Evolutionary conservation across 2,113 vertebrate species (phyloP), one percentile per base, ranked within the genome.

Genomic region (Muntiacus muntjak): DNA sequence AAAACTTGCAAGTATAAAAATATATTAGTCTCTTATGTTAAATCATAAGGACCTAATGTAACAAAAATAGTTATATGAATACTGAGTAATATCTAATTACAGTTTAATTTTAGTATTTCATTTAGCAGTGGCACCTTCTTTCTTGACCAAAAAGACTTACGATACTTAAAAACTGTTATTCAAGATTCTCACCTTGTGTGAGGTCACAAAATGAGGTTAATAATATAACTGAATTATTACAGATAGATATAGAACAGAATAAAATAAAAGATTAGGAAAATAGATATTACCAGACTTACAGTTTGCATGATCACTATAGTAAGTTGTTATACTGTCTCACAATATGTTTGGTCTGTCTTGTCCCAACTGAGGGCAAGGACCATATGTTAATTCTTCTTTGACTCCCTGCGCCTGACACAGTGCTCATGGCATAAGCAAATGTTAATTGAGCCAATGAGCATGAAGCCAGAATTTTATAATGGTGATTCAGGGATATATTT

Each of bases 21-120:
- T n/a, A 60, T 33, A 64, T 71, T 92, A 25, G n/a, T 91, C 8
- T 96, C 6, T 74, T 88, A 85, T 95, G 7, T 87, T 95, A 89
- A 93, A 64, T 85, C n/a, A 60, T 47, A 89, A 91, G 30, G 71
- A 10, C 40, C 45, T 93, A 87, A 67, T 71, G 33, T 84, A 97
- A 92, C 36, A 79, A 92, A 96, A 87, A n/a, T 60, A 95, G 10
- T 94, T 25, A 25, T 91, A 78, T 43, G 12, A 74, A 71, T 96
- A 47, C 52, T 85, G 30, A 90, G 60, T 94, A 96, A 84, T 14
- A 87, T 96, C 52, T 96, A 91, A 91, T 36, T 91, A 25, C 19
- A 79, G 19, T 74, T 97, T 92, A 93, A 87, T 87, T 96, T 92
- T 95, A 95, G 26, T 81, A 78, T 50, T 95, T 10, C 85, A 81